Evolutionary conservation across 2,888 invertebrate genomes (phyloP), one percentile per base, ranked within the genome.

Genomic region (Esperia sulphurella): DNA sequence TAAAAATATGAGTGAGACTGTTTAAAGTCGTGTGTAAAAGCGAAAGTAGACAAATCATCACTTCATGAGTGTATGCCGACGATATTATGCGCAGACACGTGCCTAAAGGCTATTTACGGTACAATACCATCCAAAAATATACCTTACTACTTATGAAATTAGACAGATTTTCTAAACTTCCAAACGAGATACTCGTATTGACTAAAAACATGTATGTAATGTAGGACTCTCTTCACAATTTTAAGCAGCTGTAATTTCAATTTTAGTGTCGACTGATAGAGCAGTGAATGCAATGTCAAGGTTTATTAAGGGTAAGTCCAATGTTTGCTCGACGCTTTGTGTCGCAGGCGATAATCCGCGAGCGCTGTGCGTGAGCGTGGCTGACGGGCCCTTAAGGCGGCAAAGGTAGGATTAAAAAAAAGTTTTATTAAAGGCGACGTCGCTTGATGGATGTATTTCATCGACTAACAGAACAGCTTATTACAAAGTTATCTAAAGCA

Each of bases 31-130:
- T 42, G 50, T 54, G 51, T 9, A 30, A n/a, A 1, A 8, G 31
- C 41, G 46, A 70, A 77, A 83, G 79, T 82, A 84, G 85, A 85
- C 85, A 85, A 77, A 83, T 84, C 86, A 87, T 84, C 83, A 72
- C 68, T 71, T 68, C 74, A 72, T 70, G 62, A 75, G 76, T 79
- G 78, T 80, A 68, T 80, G 79, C 76, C 75, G 74, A 81, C 79
- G 79, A 85, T 80, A 86, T 86, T 87, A 87, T 87, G 87, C 87
- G 76, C 72, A 76, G 83, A 79, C 87, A 87, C 84, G 86, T 71
- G 68, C 63, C 71, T 67, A 55, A 65, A 53, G 50, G 55, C 54
- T 49, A 58, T 67, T 68, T 67, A 57, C 55, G 46, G 49, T 55
- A 48, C 49, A 35, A 29, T 8, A 46, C 51, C 62, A 67, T 52